These are phyloP conservation scores for Festucalex cinctus DNA, from an alignment of 2,113 vertebrate genomes.

Conservation along the genomic window DNA sequence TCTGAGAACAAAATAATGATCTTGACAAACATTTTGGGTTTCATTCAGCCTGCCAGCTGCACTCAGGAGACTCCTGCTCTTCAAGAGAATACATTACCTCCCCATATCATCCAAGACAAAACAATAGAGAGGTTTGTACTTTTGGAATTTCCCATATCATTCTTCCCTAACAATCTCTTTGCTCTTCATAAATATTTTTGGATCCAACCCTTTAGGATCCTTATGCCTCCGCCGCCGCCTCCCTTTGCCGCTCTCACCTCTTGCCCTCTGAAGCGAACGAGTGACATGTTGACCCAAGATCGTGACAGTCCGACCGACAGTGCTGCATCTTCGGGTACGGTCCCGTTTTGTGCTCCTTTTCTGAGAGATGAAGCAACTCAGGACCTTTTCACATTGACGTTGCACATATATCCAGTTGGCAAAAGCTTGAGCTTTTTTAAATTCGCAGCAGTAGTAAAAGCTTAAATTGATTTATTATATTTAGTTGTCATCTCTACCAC, in stretches of 20 bases:
- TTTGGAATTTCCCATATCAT: neutral
- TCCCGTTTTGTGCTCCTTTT: conserved; percentile 1
- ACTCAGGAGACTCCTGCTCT: conserved; percentile 35
- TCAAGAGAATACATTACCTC: conserved; percentile 32
- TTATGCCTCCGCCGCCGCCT: conserved; percentile 74
- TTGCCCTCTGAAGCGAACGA: conserved; percentile 57
- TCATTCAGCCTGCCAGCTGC: conserved; percentile 35
- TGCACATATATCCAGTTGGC: neutral
- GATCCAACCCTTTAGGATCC: conserved; percentile 40
- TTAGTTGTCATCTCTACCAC: neutral
- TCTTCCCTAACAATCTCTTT: neutral
- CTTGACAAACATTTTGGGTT: neutral
- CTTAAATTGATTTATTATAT: neutral
- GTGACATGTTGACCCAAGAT: conserved; percentile 30
- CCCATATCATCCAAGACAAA: conserved; percentile 35
- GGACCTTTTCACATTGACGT: neutral
- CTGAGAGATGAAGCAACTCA: conserved; percentile 8
- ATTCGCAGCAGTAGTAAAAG: neutral
- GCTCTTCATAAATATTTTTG: conserved; percentile 1
- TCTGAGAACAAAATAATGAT: neutral
- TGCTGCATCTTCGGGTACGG: conserved; percentile 51
- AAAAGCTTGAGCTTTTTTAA: neutral
- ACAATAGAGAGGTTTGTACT: conserved; percentile 58
- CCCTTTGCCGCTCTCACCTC: conserved; percentile 34
- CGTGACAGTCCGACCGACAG: conserved; percentile 9